These are phyloP conservation scores for Neoniphon sammara DNA, from an alignment of 2,797 vertebrate genomes.

Conservation along the genomic window DNA sequence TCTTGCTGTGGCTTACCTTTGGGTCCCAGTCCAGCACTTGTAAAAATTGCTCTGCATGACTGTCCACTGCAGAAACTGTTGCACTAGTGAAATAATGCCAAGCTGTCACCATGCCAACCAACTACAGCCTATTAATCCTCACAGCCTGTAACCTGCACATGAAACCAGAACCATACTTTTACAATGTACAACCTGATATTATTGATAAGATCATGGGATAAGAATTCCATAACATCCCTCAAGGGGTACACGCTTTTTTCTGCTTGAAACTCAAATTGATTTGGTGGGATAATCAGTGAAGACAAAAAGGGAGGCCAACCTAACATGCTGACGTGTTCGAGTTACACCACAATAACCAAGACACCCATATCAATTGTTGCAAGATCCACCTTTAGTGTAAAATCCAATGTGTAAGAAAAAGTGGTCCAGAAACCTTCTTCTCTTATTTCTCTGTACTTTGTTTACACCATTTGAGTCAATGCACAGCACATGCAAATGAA, in stretches of 20 bases:
- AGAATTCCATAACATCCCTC: neutral
- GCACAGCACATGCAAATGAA: neutral
- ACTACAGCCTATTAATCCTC: neutral
- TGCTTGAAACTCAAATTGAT: neutral
- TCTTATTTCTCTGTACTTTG: neutral
- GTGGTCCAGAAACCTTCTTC: neutral
- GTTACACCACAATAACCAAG: neutral
- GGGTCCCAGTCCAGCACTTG: too few species aligned
- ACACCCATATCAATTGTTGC: constrained; percentile 11
- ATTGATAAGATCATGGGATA: neutral
- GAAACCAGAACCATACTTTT: neutral
- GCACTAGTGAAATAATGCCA: neutral
- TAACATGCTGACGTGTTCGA: constrained; percentile 4
- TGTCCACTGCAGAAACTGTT: constrained; percentile 1
- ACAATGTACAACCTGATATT: neutral
- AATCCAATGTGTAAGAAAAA: constrained; percentile 1
- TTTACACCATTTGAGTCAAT: neutral
- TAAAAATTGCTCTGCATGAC: neutral
- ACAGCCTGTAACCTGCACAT: neutral
- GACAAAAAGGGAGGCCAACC: neutral
- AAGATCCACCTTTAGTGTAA: constrained; percentile 14
- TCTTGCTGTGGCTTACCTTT: neutral
- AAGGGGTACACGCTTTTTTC: neutral
- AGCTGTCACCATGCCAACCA: neutral
- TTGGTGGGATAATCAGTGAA: neutral